Conservation (phyloP, 2,888 invertebrate species). For the Eupithecia insigniata region DNA sequence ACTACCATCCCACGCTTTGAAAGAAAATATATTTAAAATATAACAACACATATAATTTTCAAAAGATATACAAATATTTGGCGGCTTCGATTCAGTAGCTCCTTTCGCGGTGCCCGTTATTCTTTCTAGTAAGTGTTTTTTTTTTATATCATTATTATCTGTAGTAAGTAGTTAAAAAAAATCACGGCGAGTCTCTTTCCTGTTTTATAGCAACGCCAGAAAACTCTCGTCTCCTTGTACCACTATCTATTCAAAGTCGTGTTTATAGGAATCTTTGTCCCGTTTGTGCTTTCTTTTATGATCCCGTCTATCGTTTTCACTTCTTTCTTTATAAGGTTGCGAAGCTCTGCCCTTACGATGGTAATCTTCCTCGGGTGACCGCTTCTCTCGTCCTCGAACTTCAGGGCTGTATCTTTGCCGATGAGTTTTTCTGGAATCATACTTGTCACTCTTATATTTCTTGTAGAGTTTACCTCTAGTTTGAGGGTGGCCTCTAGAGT, state of each 20-base stretch:
- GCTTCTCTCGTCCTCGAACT: slow-evolving; percentile 5
- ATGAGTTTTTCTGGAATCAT: neutral
- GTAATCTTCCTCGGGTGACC: neutral
- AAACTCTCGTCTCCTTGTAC: slow-evolving; percentile 3
- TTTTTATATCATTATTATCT: neutral
- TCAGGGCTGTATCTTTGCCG: slow-evolving; percentile 8
- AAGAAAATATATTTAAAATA: neutral
- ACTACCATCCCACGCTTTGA: neutral
- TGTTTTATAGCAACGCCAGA: slow-evolving; percentile 31
- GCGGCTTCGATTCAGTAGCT: neutral
- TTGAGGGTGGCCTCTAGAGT: slow-evolving; percentile 11
- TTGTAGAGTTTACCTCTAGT: neutral
- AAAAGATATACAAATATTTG: neutral
- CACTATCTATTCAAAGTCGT: slow-evolving; percentile 3
- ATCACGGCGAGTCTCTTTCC: slow-evolving; percentile 34
- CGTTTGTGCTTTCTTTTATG: slow-evolving; percentile 14
- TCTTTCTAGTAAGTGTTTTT: neutral
- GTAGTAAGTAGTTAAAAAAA: neutral
- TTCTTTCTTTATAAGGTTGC: slow-evolving; percentile 20
- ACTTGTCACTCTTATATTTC: neutral
- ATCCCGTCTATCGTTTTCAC: slow-evolving; percentile 10
- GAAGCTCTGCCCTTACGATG: neutral
- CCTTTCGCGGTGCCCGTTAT: neutral
- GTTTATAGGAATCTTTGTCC: slow-evolving; percentile 15
- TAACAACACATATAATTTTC: neutral